phyloP scores from a whole-genome alignment of 2,888 invertebrate species.

The Troides helena region DNA sequence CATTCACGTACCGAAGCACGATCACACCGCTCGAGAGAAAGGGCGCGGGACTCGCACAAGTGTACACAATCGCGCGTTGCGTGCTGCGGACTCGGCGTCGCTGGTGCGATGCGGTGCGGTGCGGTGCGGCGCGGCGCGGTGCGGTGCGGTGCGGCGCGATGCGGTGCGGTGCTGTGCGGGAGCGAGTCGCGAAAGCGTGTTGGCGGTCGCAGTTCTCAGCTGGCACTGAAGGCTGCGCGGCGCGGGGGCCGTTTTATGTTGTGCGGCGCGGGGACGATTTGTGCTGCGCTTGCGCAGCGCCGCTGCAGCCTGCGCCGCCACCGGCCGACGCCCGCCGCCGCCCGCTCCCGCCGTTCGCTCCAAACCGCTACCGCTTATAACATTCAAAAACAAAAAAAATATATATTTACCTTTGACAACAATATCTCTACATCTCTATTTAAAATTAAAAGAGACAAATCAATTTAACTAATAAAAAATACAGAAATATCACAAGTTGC shows the following conservation, averaged over 20 bases:
- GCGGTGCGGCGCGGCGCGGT: slow-evolving; percentile 59
- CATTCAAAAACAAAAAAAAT: no score
- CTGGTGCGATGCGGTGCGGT: slow-evolving; percentile 63
- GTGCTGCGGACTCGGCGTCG: slow-evolving; percentile 61
- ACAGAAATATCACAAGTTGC: no score
- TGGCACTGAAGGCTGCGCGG: slow-evolving; percentile 76
- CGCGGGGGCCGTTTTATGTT: slow-evolving; percentile 74
- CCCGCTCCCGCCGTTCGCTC: slow-evolving; percentile 30
- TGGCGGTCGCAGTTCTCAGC: slow-evolving; percentile 66
- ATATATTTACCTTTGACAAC: no score
- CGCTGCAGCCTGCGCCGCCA: slow-evolving; percentile 39
- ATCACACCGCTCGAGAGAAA: slow-evolving; percentile 78
- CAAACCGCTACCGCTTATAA: neutral
- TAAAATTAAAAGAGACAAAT: no score
- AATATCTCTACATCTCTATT: no score
- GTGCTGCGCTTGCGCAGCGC: slow-evolving; percentile 40
- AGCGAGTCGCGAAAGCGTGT: slow-evolving; percentile 69
- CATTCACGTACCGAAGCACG: slow-evolving; percentile 77
- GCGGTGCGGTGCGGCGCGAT: slow-evolving; percentile 56
- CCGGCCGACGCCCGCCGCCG: slow-evolving; percentile 9
- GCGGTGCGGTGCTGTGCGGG: slow-evolving; percentile 61
- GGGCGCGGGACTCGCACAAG: slow-evolving; percentile 71
- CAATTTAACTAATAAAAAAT: no score
- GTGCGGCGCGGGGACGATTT: slow-evolving; percentile 43
- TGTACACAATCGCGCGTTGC: slow-evolving; percentile 68